phyloP scores from a whole-genome alignment of 2,113 vertebrate species.

The Pyxicephalus adspersus region DNA sequence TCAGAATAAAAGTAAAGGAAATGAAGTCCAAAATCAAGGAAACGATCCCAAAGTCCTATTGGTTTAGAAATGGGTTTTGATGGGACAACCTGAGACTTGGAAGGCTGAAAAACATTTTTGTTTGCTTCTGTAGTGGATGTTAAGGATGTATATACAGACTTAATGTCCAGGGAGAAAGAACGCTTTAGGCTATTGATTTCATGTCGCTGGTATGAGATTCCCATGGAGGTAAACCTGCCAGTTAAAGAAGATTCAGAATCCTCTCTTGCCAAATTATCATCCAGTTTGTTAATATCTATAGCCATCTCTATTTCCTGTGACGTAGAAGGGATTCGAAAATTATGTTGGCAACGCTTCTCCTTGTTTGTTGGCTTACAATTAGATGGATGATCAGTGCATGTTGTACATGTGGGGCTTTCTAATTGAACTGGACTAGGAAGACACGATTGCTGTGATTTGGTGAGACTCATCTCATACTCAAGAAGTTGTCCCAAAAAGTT shows the following conservation, averaged over 20 bases:
- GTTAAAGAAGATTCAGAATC: conserved; percentile 26
- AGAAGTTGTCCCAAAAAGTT: conserved; percentile 83
- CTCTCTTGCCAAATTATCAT: not conserved
- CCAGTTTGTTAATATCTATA: conserved; percentile 30
- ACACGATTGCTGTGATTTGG: conserved; percentile 45
- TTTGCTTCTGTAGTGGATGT: conserved; percentile 23
- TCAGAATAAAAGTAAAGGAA: conserved; percentile 52
- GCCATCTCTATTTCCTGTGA: conserved; percentile 49
- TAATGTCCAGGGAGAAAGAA: conserved; percentile 57
- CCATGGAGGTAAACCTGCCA: conserved; percentile 48
- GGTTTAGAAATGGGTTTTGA: conserved; percentile 2
- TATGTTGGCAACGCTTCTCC: conserved; percentile 30
- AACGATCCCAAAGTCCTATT: conserved; percentile 51
- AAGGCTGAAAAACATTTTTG: conserved; percentile 34
- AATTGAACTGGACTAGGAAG: not conserved
- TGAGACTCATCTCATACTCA: conserved; percentile 73
- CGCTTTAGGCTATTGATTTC: conserved; percentile 50
- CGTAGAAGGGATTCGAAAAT: not conserved
- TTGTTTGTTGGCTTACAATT: not conserved
- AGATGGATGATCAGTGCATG: conserved; percentile 1
- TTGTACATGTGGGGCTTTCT: not conserved
- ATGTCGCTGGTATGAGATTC: conserved; percentile 38
- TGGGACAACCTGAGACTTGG: conserved; percentile 7
- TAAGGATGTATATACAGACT: conserved; percentile 50
- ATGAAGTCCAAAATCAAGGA: conserved; percentile 53